Evolutionary conservation across 2,888 invertebrate species (phyloP).

Genomic region (Bibio marci): DNA sequence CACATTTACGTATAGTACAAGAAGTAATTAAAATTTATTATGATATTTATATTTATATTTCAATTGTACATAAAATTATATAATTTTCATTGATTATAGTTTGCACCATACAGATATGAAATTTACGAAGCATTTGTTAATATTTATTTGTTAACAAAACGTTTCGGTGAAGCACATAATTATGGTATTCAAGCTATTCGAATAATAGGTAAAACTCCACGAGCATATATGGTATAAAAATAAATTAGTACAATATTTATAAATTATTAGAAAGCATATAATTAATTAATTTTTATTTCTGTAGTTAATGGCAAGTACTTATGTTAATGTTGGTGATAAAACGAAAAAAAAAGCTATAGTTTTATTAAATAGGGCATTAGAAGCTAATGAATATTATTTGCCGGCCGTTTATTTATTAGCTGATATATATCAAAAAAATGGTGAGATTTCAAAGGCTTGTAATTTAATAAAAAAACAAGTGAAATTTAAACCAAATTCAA

Average conservation of each 20-base stretch:
- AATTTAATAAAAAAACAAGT: slow-evolving; percentile 49
- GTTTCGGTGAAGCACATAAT: slow-evolving; percentile 52
- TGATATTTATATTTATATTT: too few relatives aligned
- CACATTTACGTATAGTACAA: slow-evolving; percentile 19
- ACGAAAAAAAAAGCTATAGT: too few relatives aligned
- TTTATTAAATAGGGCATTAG: slow-evolving; percentile 56
- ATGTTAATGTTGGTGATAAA: slow-evolving; percentile 5
- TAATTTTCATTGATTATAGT: not conserved
- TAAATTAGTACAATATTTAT: too few relatives aligned
- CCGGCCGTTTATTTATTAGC: slow-evolving; percentile 56
- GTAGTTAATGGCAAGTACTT: not conserved
- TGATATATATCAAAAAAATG: slow-evolving; percentile 49
- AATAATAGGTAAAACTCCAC: slow-evolving; percentile 50
- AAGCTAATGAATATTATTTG: slow-evolving; percentile 50
- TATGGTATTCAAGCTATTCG: slow-evolving; percentile 53
- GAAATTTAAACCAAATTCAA: slow-evolving; percentile 19
- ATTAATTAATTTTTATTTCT: too few relatives aligned
- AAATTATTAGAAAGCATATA: too few relatives aligned
- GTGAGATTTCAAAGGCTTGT: slow-evolving; percentile 46
- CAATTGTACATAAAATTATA: not conserved
- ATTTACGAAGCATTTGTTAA: slow-evolving; percentile 62
- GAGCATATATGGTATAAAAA: slow-evolving; percentile 57
- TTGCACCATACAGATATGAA: slow-evolving; percentile 34
- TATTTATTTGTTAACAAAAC: slow-evolving; percentile 48
- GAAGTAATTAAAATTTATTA: too few relatives aligned